Evolutionary conservation across 2,797 vertebrate species (phyloP).

Genomic region (Silurus aristotelis): DNA sequence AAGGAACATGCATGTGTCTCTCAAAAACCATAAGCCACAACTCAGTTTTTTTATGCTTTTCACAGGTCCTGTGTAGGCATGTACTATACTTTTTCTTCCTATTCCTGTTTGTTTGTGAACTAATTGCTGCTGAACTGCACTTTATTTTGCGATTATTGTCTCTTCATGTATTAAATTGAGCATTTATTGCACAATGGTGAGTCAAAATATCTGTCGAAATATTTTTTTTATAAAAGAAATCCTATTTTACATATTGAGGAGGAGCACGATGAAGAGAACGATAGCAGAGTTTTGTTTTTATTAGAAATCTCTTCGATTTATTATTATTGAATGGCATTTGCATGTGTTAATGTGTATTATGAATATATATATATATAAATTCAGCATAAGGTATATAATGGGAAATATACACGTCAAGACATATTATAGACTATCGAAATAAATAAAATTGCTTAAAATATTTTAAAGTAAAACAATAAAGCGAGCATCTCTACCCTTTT

Average conservation of each 20-base stretch:
- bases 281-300: neutral
- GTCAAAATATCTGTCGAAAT: no score
- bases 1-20: no score
- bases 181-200: neutral
- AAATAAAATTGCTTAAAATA: neutral
- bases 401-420: no score
- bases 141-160: conserved; percentile 27
- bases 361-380: no score
- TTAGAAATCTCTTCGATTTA: neutral
- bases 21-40: no score
- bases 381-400: no score
- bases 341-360: no score
- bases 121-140: conserved; percentile 26
- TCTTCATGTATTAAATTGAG: neutral
- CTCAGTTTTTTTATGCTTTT: no score
- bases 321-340: neutral
- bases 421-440: no score
- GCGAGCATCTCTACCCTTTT: neutral
- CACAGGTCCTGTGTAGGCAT: neutral
- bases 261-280: neutral
- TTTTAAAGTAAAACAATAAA: neutral
- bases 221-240: no score
- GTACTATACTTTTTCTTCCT: neutral
- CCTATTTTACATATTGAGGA: neutral
- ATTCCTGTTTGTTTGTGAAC: neutral